Conservation (phyloP, 2,888 invertebrate genomes). For the Rhogogaster chlorosoma region DNA sequence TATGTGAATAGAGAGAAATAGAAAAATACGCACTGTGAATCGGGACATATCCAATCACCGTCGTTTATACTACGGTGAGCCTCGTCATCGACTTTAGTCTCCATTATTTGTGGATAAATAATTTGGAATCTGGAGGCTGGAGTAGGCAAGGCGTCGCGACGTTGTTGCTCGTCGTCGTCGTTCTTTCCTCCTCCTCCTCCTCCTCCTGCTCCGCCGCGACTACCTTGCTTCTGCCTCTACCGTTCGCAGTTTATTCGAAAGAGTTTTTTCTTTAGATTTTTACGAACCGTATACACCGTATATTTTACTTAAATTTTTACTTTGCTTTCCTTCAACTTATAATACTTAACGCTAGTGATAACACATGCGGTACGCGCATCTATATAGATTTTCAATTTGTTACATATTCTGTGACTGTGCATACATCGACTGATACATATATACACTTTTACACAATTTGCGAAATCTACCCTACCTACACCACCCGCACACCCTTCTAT, state of each 20-base stretch:
- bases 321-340: not conserved
- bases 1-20: slow-evolving; percentile 26
- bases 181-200: not conserved
- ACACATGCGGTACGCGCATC: too few relatives aligned
- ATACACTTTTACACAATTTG: too few relatives aligned
- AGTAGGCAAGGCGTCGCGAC: slow-evolving; percentile 33
- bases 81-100: slow-evolving; percentile 73
- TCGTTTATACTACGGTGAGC: slow-evolving; percentile 72
- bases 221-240: not conserved
- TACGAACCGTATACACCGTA: not conserved
- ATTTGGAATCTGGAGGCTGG: not conserved
- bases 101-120: slow-evolving; percentile 64
- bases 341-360: not conserved
- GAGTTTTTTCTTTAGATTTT: not conserved
- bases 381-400: too few relatives aligned
- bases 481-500: too few relatives aligned
- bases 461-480: too few relatives aligned
- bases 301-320: not conserved
- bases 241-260: not conserved
- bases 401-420: too few relatives aligned
- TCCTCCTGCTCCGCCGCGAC: not conserved
- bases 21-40: slow-evolving; percentile 71
- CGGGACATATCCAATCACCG: slow-evolving; percentile 75
- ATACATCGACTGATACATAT: too few relatives aligned
- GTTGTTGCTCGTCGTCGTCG: not conserved